Evolutionary conservation across 2,113 vertebrate genomes (phyloP).

Genomic region (Polypterus senegalus): DNA sequence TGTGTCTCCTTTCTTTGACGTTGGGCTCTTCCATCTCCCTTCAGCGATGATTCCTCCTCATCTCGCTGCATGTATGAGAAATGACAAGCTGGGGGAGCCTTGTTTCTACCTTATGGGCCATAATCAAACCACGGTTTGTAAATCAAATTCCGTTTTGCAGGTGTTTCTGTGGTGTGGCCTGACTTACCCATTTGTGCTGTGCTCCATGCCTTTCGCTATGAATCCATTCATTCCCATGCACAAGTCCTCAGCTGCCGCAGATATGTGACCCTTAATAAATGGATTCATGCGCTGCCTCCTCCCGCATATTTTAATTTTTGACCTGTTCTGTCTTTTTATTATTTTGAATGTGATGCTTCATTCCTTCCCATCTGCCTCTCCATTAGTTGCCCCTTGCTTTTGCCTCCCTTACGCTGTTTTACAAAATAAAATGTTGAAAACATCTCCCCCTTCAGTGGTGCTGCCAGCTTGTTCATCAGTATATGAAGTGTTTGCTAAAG

Average conservation of each 20-base stretch:
- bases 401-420: no score
- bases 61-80: conserved; percentile 96
- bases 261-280: conserved; percentile 21
- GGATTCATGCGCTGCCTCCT: conserved; percentile 19
- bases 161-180: conserved; percentile 81
- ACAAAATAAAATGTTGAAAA: no score
- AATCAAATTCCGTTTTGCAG: conserved; percentile 69
- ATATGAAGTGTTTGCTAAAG: no score
- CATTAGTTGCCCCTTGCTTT: no score
- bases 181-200: conserved; percentile 69
- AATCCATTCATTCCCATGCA: conserved; percentile 63
- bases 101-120: conserved; percentile 98
- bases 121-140: conserved; percentile 99
- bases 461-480: no score
- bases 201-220: conserved; percentile 56
- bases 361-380: no score
- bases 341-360: no score
- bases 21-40: conserved; percentile 81
- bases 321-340: no score
- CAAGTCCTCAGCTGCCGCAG: conserved; percentile 25
- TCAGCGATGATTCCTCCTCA: conserved; percentile 97
- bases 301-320: no score
- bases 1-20: conserved; percentile 62
- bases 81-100: conserved; percentile 97
- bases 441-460: no score